phyloP scores from a whole-genome alignment of 2,888 invertebrate species.

The Gastrophysa polygoni region DNA sequence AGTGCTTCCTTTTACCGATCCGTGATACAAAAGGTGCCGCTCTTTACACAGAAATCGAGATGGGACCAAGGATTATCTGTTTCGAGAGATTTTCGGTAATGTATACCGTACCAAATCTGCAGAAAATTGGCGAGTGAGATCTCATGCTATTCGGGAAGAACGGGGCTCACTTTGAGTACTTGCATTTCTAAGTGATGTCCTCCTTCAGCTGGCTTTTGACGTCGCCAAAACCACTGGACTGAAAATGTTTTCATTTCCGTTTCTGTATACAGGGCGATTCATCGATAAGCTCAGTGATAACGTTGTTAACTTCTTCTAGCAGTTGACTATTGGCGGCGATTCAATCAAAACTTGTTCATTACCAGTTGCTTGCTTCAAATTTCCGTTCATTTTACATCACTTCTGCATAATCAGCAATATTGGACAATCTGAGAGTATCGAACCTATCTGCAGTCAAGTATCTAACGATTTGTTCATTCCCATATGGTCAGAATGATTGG shows the following conservation, averaged over 20 bases:
- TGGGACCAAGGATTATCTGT: conserved; percentile 30
- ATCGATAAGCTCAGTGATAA: neutral
- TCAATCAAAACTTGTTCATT: no score
- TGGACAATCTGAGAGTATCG: no score
- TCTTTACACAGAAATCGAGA: conserved; percentile 35
- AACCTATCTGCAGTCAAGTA: no score
- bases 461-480: no score
- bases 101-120: conserved; percentile 23
- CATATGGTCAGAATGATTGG: no score
- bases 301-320: no score
- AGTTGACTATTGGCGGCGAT: no score
- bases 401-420: no score
- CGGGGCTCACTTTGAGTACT: neutral
- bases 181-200: neutral
- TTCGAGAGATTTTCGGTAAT: conserved; percentile 31
- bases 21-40: conserved; percentile 34
- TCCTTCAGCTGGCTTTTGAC: neutral
- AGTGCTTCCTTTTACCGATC: conserved; percentile 37
- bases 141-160: neutral
- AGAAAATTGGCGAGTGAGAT: conserved; percentile 18
- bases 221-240: neutral
- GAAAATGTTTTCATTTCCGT: neutral
- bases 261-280: neutral
- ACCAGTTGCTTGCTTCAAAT: no score
- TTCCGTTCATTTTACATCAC: no score